These are phyloP conservation scores for Caerostris darwini DNA, from an alignment of 1,140 invertebrate species.

Conservation along the genomic window DNA sequence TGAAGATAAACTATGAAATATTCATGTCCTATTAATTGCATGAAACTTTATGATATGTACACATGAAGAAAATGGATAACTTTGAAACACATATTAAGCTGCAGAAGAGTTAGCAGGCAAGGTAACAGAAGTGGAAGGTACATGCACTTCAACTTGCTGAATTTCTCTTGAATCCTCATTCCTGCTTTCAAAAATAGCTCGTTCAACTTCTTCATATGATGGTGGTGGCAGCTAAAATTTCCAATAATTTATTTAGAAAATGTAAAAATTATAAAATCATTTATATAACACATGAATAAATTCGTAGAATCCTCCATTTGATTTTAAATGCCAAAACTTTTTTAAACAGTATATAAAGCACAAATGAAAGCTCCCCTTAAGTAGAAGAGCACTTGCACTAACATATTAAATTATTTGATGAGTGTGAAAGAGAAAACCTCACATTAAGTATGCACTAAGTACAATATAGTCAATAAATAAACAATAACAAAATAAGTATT, in stretches of 20 bases:
- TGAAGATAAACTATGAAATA: background rate
- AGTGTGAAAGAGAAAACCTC: no score
- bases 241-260: background rate
- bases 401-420: no score
- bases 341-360: no score
- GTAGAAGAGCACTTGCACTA: no score
- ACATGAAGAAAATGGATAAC: conserved; percentile 7
- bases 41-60: conserved; percentile 20
- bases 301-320: no score
- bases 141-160: conserved; percentile 55
- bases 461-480: no score
- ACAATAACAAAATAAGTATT: no score
- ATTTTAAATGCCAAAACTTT: no score
- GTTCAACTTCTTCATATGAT: conserved; percentile 73
- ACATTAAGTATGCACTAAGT: no score
- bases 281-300: background rate
- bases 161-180: background rate
- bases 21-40: background rate
- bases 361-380: no score
- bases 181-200: conserved; percentile 52
- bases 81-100: background rate
- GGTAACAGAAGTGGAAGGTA: background rate
- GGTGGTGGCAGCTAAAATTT: conserved; percentile 60
- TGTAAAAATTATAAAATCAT: background rate
- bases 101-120: background rate